Base-by-base conservation (phyloP, 1,140 invertebrate species). In the Papilio glaucus region DNA sequence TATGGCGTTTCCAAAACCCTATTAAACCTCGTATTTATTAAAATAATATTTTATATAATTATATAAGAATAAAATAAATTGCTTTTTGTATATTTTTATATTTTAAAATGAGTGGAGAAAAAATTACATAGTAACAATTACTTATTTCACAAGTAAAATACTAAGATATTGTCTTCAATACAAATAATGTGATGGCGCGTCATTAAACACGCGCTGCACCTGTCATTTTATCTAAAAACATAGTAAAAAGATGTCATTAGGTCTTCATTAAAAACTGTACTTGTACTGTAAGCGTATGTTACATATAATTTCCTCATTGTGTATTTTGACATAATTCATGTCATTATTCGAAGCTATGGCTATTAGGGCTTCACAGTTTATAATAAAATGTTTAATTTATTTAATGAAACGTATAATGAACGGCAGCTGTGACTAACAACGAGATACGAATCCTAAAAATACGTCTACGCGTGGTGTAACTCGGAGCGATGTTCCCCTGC, bases 371-470 rank as follows among this genome's bases (percentile, higher is more conserved):
- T 73, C 49, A 57, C 49, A 33, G 60, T 62, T 62, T 62, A 62
- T 62, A 62, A 62, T 62, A 62, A 62, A 62, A 62, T 62, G 60
- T 24, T 18, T 5, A 65, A 65, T 65, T 65, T 65, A 65, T 65
- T 65, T 77, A 72, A 74, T 73, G 63, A 69, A 69, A 63, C 65
- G 60, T 71, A 29, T 74, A 29, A 76, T 75, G 37, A 63, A 70
- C 69, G 63, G 74, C 74, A 76, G 75, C 73, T 79, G 75, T 85
- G 85, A 86, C 85, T 87, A 88, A 87, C 68, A 78, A 77, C n/a
- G 74, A 76, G 84, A 86, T 86, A 85, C 72, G 73, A 24, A 60
- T 73, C 74, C 80, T 85, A 86, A 89, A 89, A 87, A 86, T 88
- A 88, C 74, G 72, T 75, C 86, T 53, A 79, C 80, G 82, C 86